These are phyloP conservation scores for Drosophila aff. DNA, from an alignment of 1,140 invertebrate species.

Conservation along the genomic window DNA sequence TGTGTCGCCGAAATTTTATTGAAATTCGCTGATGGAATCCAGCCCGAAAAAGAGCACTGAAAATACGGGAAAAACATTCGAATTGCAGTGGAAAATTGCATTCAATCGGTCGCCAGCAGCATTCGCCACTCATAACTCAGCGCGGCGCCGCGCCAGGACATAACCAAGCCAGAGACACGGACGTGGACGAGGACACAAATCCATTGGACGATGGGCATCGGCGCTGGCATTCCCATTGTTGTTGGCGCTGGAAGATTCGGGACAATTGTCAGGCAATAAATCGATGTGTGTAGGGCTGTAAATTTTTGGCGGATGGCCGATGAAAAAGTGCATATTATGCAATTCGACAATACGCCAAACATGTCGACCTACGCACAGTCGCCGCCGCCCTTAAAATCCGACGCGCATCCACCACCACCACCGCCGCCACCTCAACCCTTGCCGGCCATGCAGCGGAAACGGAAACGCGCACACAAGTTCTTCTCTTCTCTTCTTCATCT, in stretches of 20 bases:
- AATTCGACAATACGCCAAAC: conserved; percentile 83
- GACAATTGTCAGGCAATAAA: conserved; percentile 85
- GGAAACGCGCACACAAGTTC: conserved; percentile 79
- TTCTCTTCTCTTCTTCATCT: conserved; percentile 70
- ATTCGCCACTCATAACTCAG: conserved; percentile 70
- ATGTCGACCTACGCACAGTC: conserved; percentile 69
- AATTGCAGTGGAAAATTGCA: conserved; percentile 62
- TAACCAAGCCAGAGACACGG: conserved; percentile 30
- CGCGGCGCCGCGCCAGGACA: conserved; percentile 42
- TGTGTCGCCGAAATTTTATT: conserved; percentile 69
- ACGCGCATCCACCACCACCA: conserved; percentile 15
- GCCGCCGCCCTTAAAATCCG: conserved; percentile 34
- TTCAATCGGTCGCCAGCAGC: conserved; percentile 64
- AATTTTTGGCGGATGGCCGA: conserved; percentile 82
- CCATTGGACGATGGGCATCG: conserved; percentile 61
- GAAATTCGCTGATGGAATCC: conserved; percentile 81
- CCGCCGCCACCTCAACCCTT: conserved; percentile 3
- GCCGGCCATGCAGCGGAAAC: conserved; percentile 65
- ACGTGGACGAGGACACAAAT: conserved; percentile 68
- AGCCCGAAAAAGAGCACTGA: conserved; percentile 14
- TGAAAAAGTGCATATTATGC: conserved; percentile 85
- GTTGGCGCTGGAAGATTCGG: conserved; percentile 57
- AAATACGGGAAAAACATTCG: conserved; percentile 31
- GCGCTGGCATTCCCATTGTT: conserved; percentile 67
- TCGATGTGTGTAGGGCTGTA: conserved; percentile 84